Base-by-base conservation (phyloP, 2,113 vertebrate species). In the Stomatorhinus ivindoensis region DNA sequence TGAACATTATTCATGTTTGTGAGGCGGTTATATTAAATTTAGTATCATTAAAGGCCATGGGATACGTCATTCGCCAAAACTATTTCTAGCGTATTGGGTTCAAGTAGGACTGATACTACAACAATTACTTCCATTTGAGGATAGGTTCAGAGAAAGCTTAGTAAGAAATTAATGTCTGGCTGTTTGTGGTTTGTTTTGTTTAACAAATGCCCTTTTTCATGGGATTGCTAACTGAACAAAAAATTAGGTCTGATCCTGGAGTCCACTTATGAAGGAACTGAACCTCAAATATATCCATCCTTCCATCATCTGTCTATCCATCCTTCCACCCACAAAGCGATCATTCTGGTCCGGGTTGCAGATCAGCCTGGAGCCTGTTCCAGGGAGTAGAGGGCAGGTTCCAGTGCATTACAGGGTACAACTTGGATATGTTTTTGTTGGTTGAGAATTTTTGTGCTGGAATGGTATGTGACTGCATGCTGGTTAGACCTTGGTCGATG, bases 11-110 rank as follows among this genome's bases (percentile, higher is more conserved):
- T 44, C 42, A 84, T 46, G 82, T 84, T 47, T 47, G 42, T 24
- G 17, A 84, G 13, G 35, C 2, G 15, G 42, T 44, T 44, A 42
- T n/a, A 21, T 46, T 84, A 84, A 47, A 84, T 84, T 84, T 46
- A 84, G 39, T 10, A n/a, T 46, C 82, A 84, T 84, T 84, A 84
- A 84, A 84, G 82, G 82, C 39, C 76, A 82, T 82, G 76, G 39
- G 8, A 24, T 82, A 42, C 76, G 76, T 82, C 76, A 82, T 44
- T 44, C 39, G 76, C 9, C 82, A 42, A 47, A 47, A 84, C 39
- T 46, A 84, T 46, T 10, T 27, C 44, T 47, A 46, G 21, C 2
- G 17, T 47, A 44, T 46, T 84, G 42, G 47, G 44, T 24, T 84
- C 82, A 46, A 84, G 39, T 48, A 19, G 73, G 39, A 27, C 2